These are phyloP conservation scores for Drosophila kohkoa DNA, from an alignment of 1,140 invertebrate species.

Conservation along the genomic window DNA sequence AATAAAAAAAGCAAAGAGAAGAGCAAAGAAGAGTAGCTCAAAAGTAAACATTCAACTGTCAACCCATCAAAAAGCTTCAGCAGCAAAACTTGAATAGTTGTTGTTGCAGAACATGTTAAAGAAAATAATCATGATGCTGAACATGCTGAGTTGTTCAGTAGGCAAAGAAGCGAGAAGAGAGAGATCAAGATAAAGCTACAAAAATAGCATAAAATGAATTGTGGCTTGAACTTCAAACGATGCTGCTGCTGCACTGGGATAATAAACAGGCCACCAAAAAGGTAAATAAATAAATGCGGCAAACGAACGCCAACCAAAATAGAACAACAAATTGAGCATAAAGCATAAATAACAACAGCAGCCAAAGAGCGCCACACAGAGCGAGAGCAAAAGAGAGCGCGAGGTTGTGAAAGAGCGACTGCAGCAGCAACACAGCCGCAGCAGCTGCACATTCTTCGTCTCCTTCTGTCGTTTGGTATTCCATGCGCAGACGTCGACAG, in stretches of 20 bases:
- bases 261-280: constrained; percentile 79
- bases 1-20: constrained; percentile 28
- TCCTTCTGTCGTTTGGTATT: constrained; percentile 8
- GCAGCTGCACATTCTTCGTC: constrained; percentile 51
- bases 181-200: constrained; percentile 67
- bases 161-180: background rate
- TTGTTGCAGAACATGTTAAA: constrained; percentile 49
- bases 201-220: constrained; percentile 63
- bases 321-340: constrained; percentile 60
- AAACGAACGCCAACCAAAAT: constrained; percentile 49
- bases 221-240: constrained; percentile 80
- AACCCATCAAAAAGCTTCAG: constrained; percentile 54
- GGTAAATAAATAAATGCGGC: constrained; percentile 77
- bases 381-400: constrained; percentile 4
- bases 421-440: constrained; percentile 21
- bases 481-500: constrained; percentile 57
- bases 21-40: constrained; percentile 14
- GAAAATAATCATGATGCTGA: constrained; percentile 35
- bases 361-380: constrained; percentile 12
- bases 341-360: constrained; percentile 6
- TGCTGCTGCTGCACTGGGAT: constrained; percentile 43
- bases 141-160: background rate
- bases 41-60: constrained; percentile 46
- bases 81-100: constrained; percentile 33
- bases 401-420: constrained; percentile 12